Evolutionary conservation across 2,888 invertebrate species (phyloP), one percentile per base, ranked within the genome.

Genomic region (Latrodectus hesperus): DNA sequence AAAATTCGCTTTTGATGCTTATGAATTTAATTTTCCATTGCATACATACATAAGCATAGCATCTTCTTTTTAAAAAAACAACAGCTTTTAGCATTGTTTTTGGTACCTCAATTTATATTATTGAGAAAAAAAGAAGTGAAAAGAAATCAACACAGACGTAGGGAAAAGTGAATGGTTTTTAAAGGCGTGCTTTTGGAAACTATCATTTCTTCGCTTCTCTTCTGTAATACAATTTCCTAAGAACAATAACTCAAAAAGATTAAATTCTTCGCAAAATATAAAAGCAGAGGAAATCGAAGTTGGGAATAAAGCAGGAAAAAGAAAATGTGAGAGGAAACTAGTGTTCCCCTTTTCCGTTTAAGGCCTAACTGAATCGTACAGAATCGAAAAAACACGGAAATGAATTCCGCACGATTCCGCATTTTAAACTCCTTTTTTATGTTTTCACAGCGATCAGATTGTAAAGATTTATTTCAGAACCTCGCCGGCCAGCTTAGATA

Each of bases 181-280:
- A 87, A 81, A 73, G n/a, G 77, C 86, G 81, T 77, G 71, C 67
- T 87, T 81, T 77, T 75, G 75, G 16, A 81, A 87, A 76, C 86
- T 87, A 87, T 87, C 86, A 87, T 87, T 87, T 87, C 81, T 87
- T 81, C 71, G 86, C 86, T 87, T 60, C 75, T 74, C 64, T 55
- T 77, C 76, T 60, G 60, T 85, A 86, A 86, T 86, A 81, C 75
- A 80, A 80, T 86, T 86, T 81, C 80, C 72, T 71, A 81, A 81
- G 86, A 87, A 87, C 86, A 87, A 87, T 87, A 81, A 77, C 76
- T 87, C 86, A 81, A 82, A 86, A 87, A 81, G 86, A 87, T 87
- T 87, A 87, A 87, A 87, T 87, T 87, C 80, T 87, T 77, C 77
- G 51, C 75, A 81, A 76, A 87, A 82, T 87, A 77, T 87, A 87